Conservation (phyloP, 2,888 invertebrate genomes). For the Spodoptera littoralis region DNA sequence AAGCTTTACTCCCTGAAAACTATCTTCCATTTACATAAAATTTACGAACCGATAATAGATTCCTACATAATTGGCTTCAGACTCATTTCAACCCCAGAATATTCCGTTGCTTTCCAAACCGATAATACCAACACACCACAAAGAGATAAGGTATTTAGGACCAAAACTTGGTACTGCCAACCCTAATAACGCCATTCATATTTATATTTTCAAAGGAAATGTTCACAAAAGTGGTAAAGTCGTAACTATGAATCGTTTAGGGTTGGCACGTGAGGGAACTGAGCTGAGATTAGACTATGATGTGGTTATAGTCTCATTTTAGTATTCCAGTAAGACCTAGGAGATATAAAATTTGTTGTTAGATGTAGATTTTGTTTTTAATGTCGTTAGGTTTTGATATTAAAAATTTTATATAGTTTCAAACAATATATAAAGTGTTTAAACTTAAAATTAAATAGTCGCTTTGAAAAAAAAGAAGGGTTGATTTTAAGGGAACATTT, state of each 20-base stretch:
- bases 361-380: no score
- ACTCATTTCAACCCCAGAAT: constrained; percentile 31
- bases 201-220: constrained; percentile 50
- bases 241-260: constrained; percentile 34
- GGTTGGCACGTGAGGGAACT: constrained; percentile 28
- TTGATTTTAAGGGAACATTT: no score
- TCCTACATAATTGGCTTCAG: background rate
- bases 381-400: background rate
- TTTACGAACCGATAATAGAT: no score
- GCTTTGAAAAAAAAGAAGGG: no score
- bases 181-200: constrained; percentile 45
- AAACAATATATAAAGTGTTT: no score
- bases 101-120: constrained; percentile 1
- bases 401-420: no score
- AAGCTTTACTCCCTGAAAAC: no score
- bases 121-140: constrained; percentile 25
- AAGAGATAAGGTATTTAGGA: constrained; percentile 38
- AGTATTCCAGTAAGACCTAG: constrained; percentile 9
- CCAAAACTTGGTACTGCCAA: constrained; percentile 10
- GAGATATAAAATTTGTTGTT: no score
- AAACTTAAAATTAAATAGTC: no score
- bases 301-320: constrained; percentile 15
- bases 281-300: constrained; percentile 41
- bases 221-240: constrained; percentile 43
- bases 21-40: no score